phyloP scores from a whole-genome alignment of 2,888 invertebrate species.

The Pelosia muscerda region DNA sequence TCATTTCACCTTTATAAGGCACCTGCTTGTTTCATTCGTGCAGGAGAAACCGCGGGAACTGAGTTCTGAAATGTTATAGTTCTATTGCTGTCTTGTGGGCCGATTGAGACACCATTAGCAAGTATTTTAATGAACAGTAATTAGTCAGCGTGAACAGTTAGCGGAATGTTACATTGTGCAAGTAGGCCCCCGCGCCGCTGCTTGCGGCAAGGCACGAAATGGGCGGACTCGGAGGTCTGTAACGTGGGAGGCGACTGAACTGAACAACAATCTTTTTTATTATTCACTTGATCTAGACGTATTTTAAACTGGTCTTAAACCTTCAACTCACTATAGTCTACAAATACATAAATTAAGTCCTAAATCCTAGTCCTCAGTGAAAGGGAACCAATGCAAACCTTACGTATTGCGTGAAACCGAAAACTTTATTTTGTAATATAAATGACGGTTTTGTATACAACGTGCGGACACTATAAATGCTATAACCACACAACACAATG shows the following conservation, averaged over 20 bases:
- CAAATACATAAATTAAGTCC: neutral
- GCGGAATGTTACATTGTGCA: conserved; percentile 37
- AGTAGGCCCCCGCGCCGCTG: conserved; percentile 24
- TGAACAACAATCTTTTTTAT: neutral
- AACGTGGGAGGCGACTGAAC: neutral
- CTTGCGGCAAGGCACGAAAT: neutral
- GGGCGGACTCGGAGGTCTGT: neutral
- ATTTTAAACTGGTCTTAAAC: neutral
- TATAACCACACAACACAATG: neutral
- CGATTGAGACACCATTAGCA: conserved; percentile 56
- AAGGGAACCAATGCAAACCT: neutral
- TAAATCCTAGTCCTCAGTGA: too few relatives aligned
- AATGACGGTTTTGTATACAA: neutral
- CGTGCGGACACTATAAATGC: neutral
- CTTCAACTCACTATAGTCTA: neutral
- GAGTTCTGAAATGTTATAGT: conserved; percentile 20
- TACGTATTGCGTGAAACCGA: too few relatives aligned
- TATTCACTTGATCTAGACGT: neutral
- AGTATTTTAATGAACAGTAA: conserved; percentile 62
- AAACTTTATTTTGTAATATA: too few relatives aligned
- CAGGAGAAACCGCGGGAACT: conserved; percentile 38
- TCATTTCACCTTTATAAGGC: conserved; percentile 16
- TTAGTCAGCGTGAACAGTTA: conserved; percentile 57
- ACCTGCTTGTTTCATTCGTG: conserved; percentile 7
- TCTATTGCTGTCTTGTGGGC: conserved; percentile 22